phyloP scores from a whole-genome alignment of 2,797 vertebrate species.

The Falco rusticolus region DNA sequence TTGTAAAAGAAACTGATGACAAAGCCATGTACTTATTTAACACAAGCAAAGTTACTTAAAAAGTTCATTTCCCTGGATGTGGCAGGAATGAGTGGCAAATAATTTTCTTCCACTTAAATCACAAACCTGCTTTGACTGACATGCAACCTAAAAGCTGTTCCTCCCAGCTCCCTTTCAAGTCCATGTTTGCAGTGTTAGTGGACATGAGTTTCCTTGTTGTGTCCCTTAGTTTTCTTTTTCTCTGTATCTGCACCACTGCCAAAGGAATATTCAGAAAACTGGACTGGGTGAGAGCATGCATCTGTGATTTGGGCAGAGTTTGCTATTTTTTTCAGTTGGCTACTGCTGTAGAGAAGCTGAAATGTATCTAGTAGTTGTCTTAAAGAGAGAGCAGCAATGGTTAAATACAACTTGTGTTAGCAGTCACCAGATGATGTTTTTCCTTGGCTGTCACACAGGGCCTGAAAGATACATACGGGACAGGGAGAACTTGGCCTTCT shows the following conservation, averaged over 20 bases:
- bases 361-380: not conserved
- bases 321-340: not conserved
- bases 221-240: not conserved
- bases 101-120: not conserved
- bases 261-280: not conserved
- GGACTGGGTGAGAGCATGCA: not conserved
- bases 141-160: not conserved
- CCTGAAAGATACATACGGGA: not conserved
- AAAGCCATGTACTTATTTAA: not conserved
- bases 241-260: not conserved
- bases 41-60: not conserved
- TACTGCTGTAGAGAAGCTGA: not conserved
- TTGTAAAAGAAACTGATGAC: conserved; percentile 13
- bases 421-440: not conserved
- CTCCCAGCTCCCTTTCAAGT: not conserved
- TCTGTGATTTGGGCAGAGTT: not conserved
- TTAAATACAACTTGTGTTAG: not conserved
- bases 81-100: not conserved
- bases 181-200: not conserved
- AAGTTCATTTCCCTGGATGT: not conserved
- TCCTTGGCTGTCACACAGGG: not conserved
- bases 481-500: not conserved
- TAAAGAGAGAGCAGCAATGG: not conserved
- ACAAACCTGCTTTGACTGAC: not conserved
- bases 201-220: not conserved